Evolutionary conservation across 2,797 vertebrate species (phyloP), one percentile per base, ranked within the genome.

Genomic region (Alca torda): DNA sequence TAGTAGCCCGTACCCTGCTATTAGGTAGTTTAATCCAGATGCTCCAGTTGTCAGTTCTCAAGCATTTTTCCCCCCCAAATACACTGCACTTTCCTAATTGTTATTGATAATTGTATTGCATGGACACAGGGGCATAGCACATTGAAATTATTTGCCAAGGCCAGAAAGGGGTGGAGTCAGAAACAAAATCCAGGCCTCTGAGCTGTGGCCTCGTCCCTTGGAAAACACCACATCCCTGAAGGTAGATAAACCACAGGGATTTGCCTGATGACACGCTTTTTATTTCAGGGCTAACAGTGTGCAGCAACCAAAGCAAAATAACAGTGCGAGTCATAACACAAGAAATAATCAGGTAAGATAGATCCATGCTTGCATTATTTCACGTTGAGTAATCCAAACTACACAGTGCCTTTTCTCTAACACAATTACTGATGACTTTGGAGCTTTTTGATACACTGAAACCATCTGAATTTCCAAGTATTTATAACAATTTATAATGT

Each of bases 301-400:
- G 50, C 90, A 83, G 65, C 94, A 95, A 79, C 53, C 92, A 77
- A 93, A 95, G 86, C 96, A 94, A 90, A 92, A 77, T 26, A 93
- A 86, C 16, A 18, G 39, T 37, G 53, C 84, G 60, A 69, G 45
- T 33, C 56, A 19, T 9, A 73, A 51, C 26, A 13, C 81, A 51
- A 46, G 63, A 77, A 95, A 84, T 35, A 77, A 81, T 48, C 81
- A 84, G 96, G 97, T 98, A 96, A 96, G 65, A n/a, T 1, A 35
- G 60, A 89, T 3, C 6, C 46, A 61, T 2, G 13, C 37, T 37
- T 48, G 54, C 6, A 33, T 84, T 81, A 33, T 39, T 70, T 78
- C 15, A 4, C 16, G 6, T 41, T 69, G n/a, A 76, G 23, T 41
- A 50, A 84, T 18, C 30, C 81, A 79, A 39, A 59, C 13, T 57